Evolutionary conservation across 2,113 vertebrate genomes (phyloP), one percentile per base, ranked within the genome.

Genomic region (Dolichallabes microphthalmus): DNA sequence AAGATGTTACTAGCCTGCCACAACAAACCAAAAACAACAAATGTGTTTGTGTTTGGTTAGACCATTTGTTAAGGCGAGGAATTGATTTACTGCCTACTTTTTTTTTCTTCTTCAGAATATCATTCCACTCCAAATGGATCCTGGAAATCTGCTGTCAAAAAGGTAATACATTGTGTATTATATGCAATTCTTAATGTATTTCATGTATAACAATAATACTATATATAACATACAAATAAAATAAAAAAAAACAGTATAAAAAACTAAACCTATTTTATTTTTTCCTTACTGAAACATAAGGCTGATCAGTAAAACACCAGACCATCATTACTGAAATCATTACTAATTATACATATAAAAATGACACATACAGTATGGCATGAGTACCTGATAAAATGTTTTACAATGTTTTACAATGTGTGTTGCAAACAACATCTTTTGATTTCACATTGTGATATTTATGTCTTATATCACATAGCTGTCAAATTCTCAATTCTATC

Each of bases 91-190:
- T 58, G 30, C 7, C 74, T 76, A 6, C 10, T 63, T 69, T 88
- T 68, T 81, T 52, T 86, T 77, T 80, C n/a, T n/a, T 30, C 14
- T 32, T 32, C 76, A 85, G 84, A 50, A 50, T 78, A 2, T 30
- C 35, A 73, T 39, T 60, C 3, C 32, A 35, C 82, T 74, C 20
- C 52, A 69, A 66, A 88, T 88, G 88, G 88, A 88, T 80, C 22
- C 66, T 60, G 13, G 13, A 76, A 57, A 71, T 60, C 9, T 52
- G 22, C 39, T 79, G 10, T 50, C 58, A 32, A 74, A 57, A 55
- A 50, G 82, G 88, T 88, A 82, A 73, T n/a, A 9, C 14, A 17
- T 50, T 61, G 32, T 69, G 57, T 58, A 35, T 61, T 53, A 25
- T 22, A 15, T 4, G 1, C 32, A 57, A 30, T 80, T 64, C 2